phyloP scores from a whole-genome alignment of 1,140 invertebrate genomes.

The Scaptodrosophila lebanonensis region DNA sequence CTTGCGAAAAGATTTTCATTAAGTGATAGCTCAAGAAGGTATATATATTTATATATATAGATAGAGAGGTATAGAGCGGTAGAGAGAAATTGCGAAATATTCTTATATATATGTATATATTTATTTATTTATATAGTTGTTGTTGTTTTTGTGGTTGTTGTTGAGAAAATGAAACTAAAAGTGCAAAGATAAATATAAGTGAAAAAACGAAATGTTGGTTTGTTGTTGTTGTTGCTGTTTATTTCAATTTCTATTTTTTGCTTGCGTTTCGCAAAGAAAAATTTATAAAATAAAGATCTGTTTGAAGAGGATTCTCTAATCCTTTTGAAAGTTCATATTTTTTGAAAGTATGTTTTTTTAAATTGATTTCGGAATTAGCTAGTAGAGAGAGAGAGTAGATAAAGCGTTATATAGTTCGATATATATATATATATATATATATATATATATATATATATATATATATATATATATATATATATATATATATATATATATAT shows the following conservation, averaged over 20 bases:
- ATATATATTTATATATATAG: constrained; percentile 12
- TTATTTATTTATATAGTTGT: constrained; percentile 24
- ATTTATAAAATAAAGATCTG: constrained; percentile 6
- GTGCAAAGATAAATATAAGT: constrained; percentile 51
- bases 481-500: constrained; percentile 33
- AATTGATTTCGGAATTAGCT: constrained; percentile 25
- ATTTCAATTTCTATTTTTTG: constrained; percentile 2
- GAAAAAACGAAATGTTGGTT: constrained; percentile 28
- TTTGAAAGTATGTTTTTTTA: constrained; percentile 1
- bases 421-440: constrained; percentile 22
- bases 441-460: constrained; percentile 47
- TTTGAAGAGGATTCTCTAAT: constrained; percentile 26
- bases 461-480: constrained; percentile 31
- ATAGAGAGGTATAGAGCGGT: neutral
- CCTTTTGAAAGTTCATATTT: constrained; percentile 22
- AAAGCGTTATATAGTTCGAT: constrained; percentile 52
- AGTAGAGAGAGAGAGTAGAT: constrained; percentile 44
- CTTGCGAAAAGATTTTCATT: constrained; percentile 2
- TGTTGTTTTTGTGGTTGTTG: constrained; percentile 38
- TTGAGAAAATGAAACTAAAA: constrained; percentile 63
- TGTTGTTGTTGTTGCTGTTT: constrained; percentile 12
- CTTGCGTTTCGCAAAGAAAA: too few relatives aligned
- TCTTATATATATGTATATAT: constrained; percentile 2
- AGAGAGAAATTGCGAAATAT: constrained; percentile 2
- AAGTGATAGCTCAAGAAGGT: neutral